These are phyloP conservation scores for Morone saxatilis DNA, from an alignment of 2,113 vertebrate species.

Conservation along the genomic window DNA sequence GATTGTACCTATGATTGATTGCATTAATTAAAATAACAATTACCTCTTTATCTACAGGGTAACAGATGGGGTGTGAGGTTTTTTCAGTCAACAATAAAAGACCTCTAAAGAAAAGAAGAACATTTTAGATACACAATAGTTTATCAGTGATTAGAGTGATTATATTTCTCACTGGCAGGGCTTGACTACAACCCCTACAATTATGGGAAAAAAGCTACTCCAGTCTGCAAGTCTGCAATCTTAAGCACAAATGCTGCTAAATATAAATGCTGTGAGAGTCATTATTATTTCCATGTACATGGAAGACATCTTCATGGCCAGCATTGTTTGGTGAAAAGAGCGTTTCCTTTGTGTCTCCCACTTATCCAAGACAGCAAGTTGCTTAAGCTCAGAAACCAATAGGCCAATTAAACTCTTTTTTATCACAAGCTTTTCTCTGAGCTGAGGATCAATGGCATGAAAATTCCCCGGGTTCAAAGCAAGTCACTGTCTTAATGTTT, in stretches of 20 bases:
- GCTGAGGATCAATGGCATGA: conserved; percentile 49
- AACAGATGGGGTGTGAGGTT: background rate
- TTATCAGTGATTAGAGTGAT: background rate
- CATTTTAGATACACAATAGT: background rate
- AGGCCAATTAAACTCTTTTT: conserved; percentile 39
- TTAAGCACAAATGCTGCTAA: background rate
- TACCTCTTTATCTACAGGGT: background rate
- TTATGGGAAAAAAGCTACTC: background rate
- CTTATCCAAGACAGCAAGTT: conserved; percentile 11
- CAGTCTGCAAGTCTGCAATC: too few species aligned
- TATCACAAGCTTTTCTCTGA: conserved; percentile 37
- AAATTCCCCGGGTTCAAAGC: conserved; percentile 42
- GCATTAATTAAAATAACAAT: background rate
- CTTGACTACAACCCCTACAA: background rate
- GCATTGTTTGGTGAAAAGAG: background rate
- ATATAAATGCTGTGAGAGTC: background rate
- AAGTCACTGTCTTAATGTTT: conserved; percentile 47
- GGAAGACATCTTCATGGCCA: background rate
- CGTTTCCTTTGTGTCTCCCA: conserved; percentile 12
- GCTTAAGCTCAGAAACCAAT: conserved; percentile 35
- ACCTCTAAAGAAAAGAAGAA: background rate
- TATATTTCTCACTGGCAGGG: conserved; percentile 1
- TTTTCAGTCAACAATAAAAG: background rate
- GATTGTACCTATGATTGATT: background rate
- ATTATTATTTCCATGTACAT: background rate